phyloP scores from a whole-genome alignment of 2,113 vertebrate species.

The Peromyscus maniculatus region DNA sequence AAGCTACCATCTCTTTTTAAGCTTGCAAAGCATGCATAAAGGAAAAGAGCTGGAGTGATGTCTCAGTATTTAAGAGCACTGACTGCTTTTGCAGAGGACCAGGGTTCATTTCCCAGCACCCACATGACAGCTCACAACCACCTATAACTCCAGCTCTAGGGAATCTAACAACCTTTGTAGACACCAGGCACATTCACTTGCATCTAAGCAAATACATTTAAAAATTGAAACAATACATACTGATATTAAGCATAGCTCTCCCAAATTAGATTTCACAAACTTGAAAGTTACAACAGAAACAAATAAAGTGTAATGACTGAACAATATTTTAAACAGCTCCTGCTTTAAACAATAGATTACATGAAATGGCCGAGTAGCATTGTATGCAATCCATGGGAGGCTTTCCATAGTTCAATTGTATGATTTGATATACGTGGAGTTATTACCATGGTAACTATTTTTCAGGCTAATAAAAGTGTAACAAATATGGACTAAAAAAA shows the following conservation, averaged over 20 bases:
- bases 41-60: background rate
- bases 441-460: slow-evolving; percentile 74
- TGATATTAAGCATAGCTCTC: slow-evolving; percentile 73
- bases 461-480: slow-evolving; percentile 71
- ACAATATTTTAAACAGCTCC: slow-evolving; percentile 78
- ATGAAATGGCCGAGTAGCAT: slow-evolving; percentile 71
- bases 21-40: slow-evolving; percentile 31
- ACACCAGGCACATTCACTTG: background rate
- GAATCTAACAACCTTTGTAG: background rate
- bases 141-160: background rate
- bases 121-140: background rate
- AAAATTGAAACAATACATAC: slow-evolving; percentile 36
- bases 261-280: slow-evolving; percentile 71
- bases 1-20: slow-evolving; percentile 55
- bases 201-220: slow-evolving; percentile 1
- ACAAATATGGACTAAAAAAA: slow-evolving; percentile 66
- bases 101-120: background rate
- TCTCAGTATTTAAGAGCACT: background rate
- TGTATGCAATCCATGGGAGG: slow-evolving; percentile 45
- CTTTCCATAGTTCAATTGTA: slow-evolving; percentile 68
- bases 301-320: slow-evolving; percentile 69
- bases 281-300: slow-evolving; percentile 64
- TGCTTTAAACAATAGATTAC: slow-evolving; percentile 78
- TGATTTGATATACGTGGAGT: slow-evolving; percentile 70
- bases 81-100: background rate